phyloP scores from a whole-genome alignment of 2,113 vertebrate genomes.

The Corvus moneduloides region DNA sequence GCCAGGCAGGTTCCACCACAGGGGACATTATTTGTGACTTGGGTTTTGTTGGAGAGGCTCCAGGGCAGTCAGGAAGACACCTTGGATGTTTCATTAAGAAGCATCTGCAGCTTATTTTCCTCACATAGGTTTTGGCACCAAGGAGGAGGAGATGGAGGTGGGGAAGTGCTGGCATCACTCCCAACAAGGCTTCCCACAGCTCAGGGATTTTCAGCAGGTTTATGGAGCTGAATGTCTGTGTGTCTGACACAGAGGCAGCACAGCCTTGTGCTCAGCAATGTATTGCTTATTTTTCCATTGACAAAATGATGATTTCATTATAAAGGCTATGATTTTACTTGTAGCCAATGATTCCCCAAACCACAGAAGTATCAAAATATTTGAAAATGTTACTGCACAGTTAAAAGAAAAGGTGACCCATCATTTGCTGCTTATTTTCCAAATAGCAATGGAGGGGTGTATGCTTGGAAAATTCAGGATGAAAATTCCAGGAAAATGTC shows the following conservation, averaged over 20 bases:
- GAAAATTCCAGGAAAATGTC: background rate
- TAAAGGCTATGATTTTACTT: background rate
- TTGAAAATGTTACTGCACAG: background rate
- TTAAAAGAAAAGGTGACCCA: background rate
- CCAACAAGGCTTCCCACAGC: background rate
- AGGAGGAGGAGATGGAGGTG: background rate
- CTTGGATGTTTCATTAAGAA: background rate
- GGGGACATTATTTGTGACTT: background rate
- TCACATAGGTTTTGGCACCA: background rate
- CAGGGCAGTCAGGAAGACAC: background rate
- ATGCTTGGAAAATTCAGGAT: background rate
- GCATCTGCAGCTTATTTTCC: background rate
- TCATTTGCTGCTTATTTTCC: background rate
- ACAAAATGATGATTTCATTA: background rate
- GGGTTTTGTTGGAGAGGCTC: background rate
- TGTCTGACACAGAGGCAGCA: background rate
- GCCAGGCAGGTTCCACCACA: background rate
- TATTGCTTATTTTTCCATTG: background rate
- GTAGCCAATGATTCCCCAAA: background rate
- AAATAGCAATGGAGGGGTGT: background rate
- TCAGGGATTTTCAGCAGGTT: background rate
- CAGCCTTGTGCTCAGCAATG: background rate
- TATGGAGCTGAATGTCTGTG: rapidly evolving
- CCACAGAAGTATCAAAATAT: background rate
- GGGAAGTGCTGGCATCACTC: background rate